phyloP scores from a whole-genome alignment of 2,888 invertebrate genomes.

The Noctua janthe region DNA sequence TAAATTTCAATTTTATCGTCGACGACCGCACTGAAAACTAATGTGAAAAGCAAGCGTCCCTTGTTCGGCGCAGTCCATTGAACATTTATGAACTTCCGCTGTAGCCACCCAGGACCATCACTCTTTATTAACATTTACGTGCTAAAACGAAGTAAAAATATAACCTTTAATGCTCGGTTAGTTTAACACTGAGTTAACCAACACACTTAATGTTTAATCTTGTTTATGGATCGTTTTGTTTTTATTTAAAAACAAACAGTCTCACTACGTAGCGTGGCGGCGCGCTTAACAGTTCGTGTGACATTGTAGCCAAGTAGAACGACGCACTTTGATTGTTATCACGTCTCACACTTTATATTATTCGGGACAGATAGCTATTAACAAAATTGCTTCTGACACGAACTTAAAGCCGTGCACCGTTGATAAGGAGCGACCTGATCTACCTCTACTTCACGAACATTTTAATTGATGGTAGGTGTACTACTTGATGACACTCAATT shows the following conservation, averaged over 20 bases:
- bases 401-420: constrained; percentile 28
- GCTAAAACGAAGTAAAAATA: constrained; percentile 46
- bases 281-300: constrained; percentile 19
- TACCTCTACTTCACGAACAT: constrained; percentile 23
- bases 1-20: constrained; percentile 76
- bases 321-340: constrained; percentile 55
- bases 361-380: constrained; percentile 48
- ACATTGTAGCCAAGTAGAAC: constrained; percentile 38
- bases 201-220: constrained; percentile 16
- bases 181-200: constrained; percentile 27
- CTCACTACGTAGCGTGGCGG: not conserved
- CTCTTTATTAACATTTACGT: constrained; percentile 54
- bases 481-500: constrained; percentile 27
- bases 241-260: constrained; percentile 24
- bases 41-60: constrained; percentile 61
- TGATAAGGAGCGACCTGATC: constrained; percentile 51
- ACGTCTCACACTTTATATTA: constrained; percentile 50
- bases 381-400: constrained; percentile 59
- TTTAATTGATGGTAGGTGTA: constrained; percentile 39
- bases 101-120: constrained; percentile 23
- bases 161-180: constrained; percentile 7
- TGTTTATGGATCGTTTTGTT: constrained; percentile 20
- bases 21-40: constrained; percentile 66
- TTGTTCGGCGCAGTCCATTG: constrained; percentile 46
- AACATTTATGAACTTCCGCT: constrained; percentile 53